Evolutionary conservation across 53 echinoderm and acorn worm genomes (phyloP).

Genomic region (Apostichopus leukothele): DNA sequence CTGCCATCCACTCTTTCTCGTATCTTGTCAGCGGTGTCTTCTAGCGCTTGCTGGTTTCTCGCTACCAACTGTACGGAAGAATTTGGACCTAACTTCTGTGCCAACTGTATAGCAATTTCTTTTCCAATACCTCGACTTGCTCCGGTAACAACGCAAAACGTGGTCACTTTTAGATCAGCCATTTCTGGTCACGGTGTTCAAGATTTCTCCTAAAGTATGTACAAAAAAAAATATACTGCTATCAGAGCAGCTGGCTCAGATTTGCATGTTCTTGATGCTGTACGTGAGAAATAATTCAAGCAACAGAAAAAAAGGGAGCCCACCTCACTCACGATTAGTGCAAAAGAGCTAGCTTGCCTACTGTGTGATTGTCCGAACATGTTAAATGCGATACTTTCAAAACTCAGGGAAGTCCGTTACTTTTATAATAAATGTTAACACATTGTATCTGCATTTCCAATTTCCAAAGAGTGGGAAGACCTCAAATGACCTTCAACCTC

Average conservation of each 20-base stretch:
- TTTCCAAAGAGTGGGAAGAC: too few species aligned
- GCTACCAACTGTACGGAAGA: slow-evolving; percentile 59
- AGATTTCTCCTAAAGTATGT: not conserved
- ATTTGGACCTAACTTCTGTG: slow-evolving; percentile 50
- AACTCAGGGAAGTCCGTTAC: too few species aligned
- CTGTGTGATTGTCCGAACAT: too few species aligned
- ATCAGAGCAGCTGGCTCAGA: not conserved
- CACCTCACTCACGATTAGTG: too few species aligned
- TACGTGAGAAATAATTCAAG: too few species aligned
- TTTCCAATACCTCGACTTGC: slow-evolving; percentile 73
- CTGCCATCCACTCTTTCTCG: slow-evolving; percentile 16
- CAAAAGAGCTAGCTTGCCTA: too few species aligned
- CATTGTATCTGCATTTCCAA: too few species aligned
- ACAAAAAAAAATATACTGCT: not conserved
- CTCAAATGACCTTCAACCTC: too few species aligned
- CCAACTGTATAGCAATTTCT: slow-evolving; percentile 62
- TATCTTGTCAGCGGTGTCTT: slow-evolving; percentile 60
- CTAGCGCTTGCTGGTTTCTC: slow-evolving; percentile 43
- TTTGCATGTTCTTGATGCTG: too few species aligned
- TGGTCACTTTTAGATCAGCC: not conserved
- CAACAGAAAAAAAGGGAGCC: too few species aligned
- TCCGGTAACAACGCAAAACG: slow-evolving; percentile 73
- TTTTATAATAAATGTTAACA: too few species aligned
- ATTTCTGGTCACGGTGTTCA: not conserved
- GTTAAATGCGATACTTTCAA: too few species aligned